Evolutionary conservation across 2,113 vertebrate genomes (phyloP).

Genomic region (Athene cunicularia): DNA sequence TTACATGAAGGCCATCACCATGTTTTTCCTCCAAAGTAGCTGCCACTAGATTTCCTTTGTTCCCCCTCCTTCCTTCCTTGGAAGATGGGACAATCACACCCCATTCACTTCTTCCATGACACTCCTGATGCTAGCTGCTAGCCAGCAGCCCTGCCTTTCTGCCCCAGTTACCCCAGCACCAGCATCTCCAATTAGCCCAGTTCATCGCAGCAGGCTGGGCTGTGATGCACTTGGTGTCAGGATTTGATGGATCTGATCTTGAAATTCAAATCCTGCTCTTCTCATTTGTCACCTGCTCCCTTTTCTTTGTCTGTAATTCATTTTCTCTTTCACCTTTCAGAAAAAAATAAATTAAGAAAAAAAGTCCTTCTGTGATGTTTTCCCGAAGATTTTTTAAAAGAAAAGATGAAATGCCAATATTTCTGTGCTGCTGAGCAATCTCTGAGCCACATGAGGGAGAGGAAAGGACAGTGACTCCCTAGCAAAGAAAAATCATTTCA

Average conservation of each 20-base stretch:
- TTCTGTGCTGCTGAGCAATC: not conserved
- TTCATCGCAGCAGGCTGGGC: not conserved
- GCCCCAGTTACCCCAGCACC: not conserved
- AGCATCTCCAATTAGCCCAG: not conserved
- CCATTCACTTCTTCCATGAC: not conserved
- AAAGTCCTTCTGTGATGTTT: not conserved
- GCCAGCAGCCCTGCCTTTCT: not conserved
- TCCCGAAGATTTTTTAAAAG: not conserved
- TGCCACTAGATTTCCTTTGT: not conserved
- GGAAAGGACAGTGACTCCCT: not conserved
- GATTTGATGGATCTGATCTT: conserved; percentile 14
- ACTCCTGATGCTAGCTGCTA: not conserved
- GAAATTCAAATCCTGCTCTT: not conserved
- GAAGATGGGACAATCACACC: accelerated
- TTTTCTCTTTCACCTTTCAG: conserved; percentile 7
- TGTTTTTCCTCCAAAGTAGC: not conserved
- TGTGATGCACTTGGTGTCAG: accelerated
- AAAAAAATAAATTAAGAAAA: not conserved
- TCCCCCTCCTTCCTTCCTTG: not conserved
- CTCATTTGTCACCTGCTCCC: conserved; percentile 2
- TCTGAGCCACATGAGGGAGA: not conserved
- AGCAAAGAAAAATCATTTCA: not conserved
- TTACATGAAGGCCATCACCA: not conserved
- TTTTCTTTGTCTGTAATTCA: not conserved
- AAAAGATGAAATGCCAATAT: not conserved